A percentile compares a stretch with the other conserved stretches of the same genome.
Conservation (phyloP, 2,113 vertebrate genomes). For the Dromas ardeola region DNA sequence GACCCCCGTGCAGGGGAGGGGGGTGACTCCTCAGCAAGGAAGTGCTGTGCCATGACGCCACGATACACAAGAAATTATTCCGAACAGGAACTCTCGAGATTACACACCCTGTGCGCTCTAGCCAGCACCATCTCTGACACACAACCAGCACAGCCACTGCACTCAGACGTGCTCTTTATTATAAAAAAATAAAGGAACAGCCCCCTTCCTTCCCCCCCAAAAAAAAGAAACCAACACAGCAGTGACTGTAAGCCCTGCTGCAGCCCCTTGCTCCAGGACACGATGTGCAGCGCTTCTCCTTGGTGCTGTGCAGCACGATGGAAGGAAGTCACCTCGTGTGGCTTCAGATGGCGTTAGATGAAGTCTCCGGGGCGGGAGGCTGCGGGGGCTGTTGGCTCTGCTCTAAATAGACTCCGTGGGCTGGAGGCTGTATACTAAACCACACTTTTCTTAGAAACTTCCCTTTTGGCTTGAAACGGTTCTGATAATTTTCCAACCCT, state of each 20-base stretch:
- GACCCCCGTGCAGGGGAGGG: fast-evolving
- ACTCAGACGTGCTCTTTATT: not conserved
- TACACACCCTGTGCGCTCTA: fast-evolving
- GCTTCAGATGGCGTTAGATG: not conserved
- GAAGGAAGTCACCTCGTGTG: not conserved
- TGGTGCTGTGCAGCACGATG: fast-evolving
- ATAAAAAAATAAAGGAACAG: no score
- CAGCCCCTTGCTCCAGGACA: not conserved
- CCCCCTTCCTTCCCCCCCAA: no score
- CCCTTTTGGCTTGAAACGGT: not conserved
- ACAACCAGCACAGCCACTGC: not conserved
- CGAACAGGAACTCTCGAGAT: not conserved
- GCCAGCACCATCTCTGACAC: not conserved
- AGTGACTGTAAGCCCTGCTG: not conserved
- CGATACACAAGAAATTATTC: fast-evolving
- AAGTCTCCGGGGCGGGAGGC: no score
- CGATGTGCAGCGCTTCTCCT: fast-evolving
- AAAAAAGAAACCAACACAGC: fast-evolving
- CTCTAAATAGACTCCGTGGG: not conserved
- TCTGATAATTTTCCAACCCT: not conserved
- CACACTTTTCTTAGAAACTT: not conserved
- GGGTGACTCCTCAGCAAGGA: not conserved
- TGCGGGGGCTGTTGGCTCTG: not conserved
- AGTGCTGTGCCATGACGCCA: fast-evolving
- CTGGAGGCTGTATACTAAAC: not conserved